Conservation (phyloP, 2,888 invertebrate species). For the Rugalucina vietnamica region DNA sequence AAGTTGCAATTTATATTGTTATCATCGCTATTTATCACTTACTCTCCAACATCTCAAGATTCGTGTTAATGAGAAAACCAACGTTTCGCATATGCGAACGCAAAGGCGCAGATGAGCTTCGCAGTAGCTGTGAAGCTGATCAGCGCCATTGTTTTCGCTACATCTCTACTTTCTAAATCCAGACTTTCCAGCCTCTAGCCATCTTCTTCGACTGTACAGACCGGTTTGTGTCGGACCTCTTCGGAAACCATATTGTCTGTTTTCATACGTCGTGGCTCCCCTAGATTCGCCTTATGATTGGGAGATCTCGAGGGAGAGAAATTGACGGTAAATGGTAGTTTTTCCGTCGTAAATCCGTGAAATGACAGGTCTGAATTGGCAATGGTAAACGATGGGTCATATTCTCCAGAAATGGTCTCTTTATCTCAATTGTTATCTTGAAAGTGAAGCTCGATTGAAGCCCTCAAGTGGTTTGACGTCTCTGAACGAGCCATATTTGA, state of each 20-base stretch:
- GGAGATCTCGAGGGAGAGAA: constrained; percentile 37
- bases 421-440: constrained; percentile 59
- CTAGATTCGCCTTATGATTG: constrained; percentile 55
- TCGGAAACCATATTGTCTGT: too few relatives aligned
- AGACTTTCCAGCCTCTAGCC: too few relatives aligned
- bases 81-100: too few relatives aligned
- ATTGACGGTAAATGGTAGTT: constrained; percentile 59
- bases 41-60: constrained; percentile 47
- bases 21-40: constrained; percentile 65
- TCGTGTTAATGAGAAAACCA: too few relatives aligned
- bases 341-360: constrained; percentile 66
- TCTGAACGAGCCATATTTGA: background rate
- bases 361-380: constrained; percentile 64
- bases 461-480: constrained; percentile 11
- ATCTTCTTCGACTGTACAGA: too few relatives aligned
- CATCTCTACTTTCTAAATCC: too few relatives aligned
- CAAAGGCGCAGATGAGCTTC: too few relatives aligned
- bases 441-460: constrained; percentile 46
- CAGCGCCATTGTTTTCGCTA: too few relatives aligned
- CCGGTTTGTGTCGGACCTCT: too few relatives aligned
- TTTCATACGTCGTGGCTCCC: too few relatives aligned
- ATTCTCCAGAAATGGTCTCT: constrained; percentile 44
- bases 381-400: constrained; percentile 67
- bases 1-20: constrained; percentile 52
- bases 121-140: too few relatives aligned